Percentiles rank a stretch among this genome's conserved stretches.
Evolutionary conservation across 2,797 vertebrate genomes (phyloP).

Genomic region (Mormyrus hasselquistii): DNA sequence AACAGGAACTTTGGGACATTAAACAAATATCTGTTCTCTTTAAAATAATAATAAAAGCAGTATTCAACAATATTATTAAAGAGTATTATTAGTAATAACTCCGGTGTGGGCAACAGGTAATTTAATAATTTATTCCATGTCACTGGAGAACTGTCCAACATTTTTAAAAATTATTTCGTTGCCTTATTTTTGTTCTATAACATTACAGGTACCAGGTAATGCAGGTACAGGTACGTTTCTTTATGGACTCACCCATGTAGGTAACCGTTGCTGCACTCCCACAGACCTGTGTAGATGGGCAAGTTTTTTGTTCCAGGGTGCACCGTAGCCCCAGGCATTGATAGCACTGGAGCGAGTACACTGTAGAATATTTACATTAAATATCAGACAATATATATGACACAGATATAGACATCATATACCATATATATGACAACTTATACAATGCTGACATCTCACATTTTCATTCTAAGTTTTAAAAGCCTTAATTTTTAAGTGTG

Average conservation of each 20-base stretch:
- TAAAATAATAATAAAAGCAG: too few relatives aligned
- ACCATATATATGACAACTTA: neutral
- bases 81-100: neutral
- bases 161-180: neutral
- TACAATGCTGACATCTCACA: neutral
- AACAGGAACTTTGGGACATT: too few relatives aligned
- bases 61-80: too few relatives aligned
- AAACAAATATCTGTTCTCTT: too few relatives aligned
- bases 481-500: neutral
- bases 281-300: neutral
- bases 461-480: neutral
- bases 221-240: neutral
- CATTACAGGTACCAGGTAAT: neutral
- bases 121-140: neutral
- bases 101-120: neutral
- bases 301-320: neutral
- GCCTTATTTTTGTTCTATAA: too few relatives aligned
- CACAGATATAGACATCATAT: neutral
- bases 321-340: rapidly evolving
- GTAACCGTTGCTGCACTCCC: neutral
- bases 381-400: neutral
- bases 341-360: neutral
- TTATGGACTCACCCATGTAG: neutral
- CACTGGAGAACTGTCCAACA: neutral
- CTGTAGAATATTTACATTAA: neutral